Conservation (phyloP, 2,797 vertebrate species). For the Orientallactaga sibirica region DNA sequence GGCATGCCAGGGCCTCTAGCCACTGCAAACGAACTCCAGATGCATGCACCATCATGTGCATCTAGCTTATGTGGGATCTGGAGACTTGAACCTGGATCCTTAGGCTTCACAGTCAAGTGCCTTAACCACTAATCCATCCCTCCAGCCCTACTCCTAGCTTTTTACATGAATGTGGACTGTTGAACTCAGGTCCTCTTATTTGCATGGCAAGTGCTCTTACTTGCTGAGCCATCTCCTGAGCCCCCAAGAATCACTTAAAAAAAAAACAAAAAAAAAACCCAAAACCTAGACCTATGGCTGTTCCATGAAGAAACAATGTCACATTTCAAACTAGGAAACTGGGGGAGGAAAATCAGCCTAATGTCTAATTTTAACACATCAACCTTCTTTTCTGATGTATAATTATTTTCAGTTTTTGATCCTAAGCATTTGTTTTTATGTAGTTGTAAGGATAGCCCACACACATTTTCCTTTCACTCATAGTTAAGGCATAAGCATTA, state of each 20-base stretch:
- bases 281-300: background rate
- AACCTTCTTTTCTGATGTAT: background rate
- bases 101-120: no score
- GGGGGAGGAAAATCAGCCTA: background rate
- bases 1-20: no score
- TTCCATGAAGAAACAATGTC: slow-evolving; percentile 4
- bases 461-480: background rate
- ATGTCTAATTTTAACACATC: background rate
- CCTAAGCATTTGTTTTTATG: background rate
- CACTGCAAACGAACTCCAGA: no score
- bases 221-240: no score
- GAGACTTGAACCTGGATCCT: no score
- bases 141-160: no score
- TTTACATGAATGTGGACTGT: no score
- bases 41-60: no score
- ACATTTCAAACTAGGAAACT: slow-evolving; percentile 3
- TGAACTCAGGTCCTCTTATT: no score
- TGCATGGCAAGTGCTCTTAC: no score
- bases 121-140: no score
- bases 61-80: no score
- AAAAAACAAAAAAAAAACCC: background rate
- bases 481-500: background rate
- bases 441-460: background rate
- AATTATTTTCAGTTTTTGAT: background rate
- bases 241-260: background rate